Evolutionary conservation across 2,113 vertebrate species (phyloP).

Genomic region (Apteryx mantelli): DNA sequence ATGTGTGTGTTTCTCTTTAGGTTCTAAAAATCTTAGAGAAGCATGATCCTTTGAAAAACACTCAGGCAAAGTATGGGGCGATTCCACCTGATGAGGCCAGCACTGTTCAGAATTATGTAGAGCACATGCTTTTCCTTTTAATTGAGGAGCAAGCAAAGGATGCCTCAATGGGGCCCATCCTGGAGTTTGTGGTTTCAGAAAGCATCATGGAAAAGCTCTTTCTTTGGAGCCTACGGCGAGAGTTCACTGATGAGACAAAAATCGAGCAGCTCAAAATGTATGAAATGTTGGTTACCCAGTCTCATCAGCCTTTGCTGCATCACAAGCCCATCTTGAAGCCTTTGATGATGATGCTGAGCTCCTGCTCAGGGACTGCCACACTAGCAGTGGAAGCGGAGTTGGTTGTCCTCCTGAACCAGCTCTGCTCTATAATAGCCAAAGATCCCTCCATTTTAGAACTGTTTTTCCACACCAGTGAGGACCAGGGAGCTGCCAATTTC

Average conservation of each 20-base stretch:
- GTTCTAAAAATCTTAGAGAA: constrained; percentile 97
- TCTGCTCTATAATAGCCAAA: constrained; percentile 94
- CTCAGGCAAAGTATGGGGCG: constrained; percentile 80
- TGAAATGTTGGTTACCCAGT: constrained; percentile 93
- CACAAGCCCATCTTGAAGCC: constrained; percentile 95
- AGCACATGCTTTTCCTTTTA: constrained; percentile 95
- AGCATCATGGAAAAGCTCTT: constrained; percentile 99
- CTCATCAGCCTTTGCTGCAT: constrained; percentile 92
- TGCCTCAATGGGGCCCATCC: constrained; percentile 95
- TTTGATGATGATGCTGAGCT: constrained; percentile 96
- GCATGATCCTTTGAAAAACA: constrained; percentile 90
- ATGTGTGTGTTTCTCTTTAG: constrained; percentile 73
- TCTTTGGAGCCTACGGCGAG: constrained; percentile 93
- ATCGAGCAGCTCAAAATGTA: constrained; percentile 97
- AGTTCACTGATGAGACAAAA: constrained; percentile 96
- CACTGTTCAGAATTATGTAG: constrained; percentile 97
- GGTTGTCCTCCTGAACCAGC: constrained; percentile 91
- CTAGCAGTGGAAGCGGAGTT: constrained; percentile 88
- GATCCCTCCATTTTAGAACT: constrained; percentile 94
- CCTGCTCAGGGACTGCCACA: constrained; percentile 86
- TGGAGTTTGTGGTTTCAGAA: constrained; percentile 97
- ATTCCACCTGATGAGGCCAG: constrained; percentile 92
- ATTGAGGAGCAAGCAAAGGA: constrained; percentile 91
- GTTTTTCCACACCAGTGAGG: constrained; percentile 97
- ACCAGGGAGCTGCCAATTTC: constrained; percentile 98